Evolutionary conservation across 1,140 invertebrate genomes (phyloP), one percentile per base, ranked within the genome.

Genomic region (Drosophila baimaii): DNA sequence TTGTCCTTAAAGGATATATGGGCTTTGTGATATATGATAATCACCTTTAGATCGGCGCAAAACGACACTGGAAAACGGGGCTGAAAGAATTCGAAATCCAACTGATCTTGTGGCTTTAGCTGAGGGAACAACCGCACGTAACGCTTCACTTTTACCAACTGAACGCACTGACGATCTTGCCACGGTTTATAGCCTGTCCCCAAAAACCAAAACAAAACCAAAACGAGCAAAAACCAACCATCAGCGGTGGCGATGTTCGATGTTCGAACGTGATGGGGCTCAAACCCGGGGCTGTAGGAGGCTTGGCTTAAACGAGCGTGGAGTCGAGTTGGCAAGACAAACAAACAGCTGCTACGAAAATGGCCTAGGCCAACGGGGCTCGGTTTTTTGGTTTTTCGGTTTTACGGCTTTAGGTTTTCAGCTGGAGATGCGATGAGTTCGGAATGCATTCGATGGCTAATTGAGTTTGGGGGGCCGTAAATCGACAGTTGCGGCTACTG

Each of bases 131-230:
- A 89, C 90, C 90, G 81, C 80, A 91, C 90, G 86, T 63, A 85
- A 90, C 86, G 90, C 81, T 83, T 86, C 74, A 89, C 90, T 91
- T 91, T 90, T 90, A 91, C 90, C 83, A 91, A 91, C 90, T 91
- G 90, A 91, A 86, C 86, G 90, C 77, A 75, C 56, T 73, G 82
- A 83, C 90, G 83, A 91, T 85, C 90, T 89, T 81, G 85, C 88
- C 90, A 81, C 81, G 73, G 90, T 90, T 91, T 91, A 91, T 91
- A 91, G 81, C 77, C 69, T 89, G 81, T 78, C 69, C 81, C 80
- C 80, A 90, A 88, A 86, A 77, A 71, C 68, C 70, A 49, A 64
- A 73, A 77, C 49, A 76, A 63, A 63, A 63, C 35, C 44, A 77
- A 81, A 74, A 78, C 55, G 39, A 61, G 33, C 52, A 72, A 66